A percentile compares a stretch with the other conserved stretches of the same genome.
phyloP scores from a whole-genome alignment of 35 echinoderm and acorn worm species.

The Apostichopus japonicus region DNA sequence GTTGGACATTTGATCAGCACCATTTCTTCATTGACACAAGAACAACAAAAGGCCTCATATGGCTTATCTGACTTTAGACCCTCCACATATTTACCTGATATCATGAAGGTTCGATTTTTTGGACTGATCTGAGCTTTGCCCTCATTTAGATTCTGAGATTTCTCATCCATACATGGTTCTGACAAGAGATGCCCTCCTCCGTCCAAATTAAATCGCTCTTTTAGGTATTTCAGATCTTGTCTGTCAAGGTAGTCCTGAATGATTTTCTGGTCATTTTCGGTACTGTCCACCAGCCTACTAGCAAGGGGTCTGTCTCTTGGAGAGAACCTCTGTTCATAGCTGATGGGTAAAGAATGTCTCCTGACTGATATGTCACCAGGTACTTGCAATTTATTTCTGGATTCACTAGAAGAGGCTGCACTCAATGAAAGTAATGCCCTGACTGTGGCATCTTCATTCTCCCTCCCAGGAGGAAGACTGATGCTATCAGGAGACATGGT shows the following conservation, averaged over 20 bases:
- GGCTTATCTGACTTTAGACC: constrained; percentile 60
- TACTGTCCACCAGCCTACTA: constrained; percentile 30
- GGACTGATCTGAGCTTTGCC: neutral
- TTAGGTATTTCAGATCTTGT: constrained; percentile 38
- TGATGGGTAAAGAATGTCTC: constrained; percentile 43
- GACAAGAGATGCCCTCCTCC: neutral
- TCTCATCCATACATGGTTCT: neutral
- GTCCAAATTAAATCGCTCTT: constrained; percentile 22
- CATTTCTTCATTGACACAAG: constrained; percentile 71
- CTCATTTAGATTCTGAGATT: neutral
- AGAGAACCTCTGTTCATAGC: constrained; percentile 32
- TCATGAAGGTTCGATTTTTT: constrained; percentile 41
- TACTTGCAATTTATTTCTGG: constrained; percentile 36
- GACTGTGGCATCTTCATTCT: constrained; percentile 84
- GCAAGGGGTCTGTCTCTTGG: constrained; percentile 25
- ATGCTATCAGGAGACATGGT: constrained; percentile 73
- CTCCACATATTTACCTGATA: constrained; percentile 12
- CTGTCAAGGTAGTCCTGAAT: constrained; percentile 28
- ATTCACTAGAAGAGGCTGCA: constrained; percentile 45
- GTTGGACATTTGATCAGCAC: constrained; percentile 74
- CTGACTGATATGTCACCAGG: constrained; percentile 24
- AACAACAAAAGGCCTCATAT: constrained; percentile 77
- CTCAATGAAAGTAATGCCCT: constrained; percentile 75
- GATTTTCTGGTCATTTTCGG: constrained; percentile 25
- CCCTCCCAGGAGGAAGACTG: constrained; percentile 78